phyloP scores from a whole-genome alignment of 2,888 invertebrate genomes.

The Netelia virgata region DNA sequence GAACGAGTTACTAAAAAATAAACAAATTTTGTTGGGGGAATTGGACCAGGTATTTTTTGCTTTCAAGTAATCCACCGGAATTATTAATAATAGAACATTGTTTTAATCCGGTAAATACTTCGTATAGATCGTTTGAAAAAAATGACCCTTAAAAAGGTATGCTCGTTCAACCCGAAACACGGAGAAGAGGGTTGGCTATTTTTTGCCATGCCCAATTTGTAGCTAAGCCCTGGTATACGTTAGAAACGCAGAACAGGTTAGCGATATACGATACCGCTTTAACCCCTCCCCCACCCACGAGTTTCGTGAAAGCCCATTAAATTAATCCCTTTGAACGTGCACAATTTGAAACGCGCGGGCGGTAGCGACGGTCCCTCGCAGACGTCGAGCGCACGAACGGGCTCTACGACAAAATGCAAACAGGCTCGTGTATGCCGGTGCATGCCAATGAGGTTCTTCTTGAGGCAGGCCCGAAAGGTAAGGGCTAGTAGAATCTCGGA shows the following conservation, averaged over 20 bases:
- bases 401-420: conserved; percentile 64
- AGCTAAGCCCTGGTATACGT: background rate
- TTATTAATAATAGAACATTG: too few relatives aligned
- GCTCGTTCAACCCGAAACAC: background rate
- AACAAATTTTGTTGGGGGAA: too few relatives aligned
- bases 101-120: background rate
- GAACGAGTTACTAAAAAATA: too few relatives aligned
- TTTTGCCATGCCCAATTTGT: conserved; percentile 1
- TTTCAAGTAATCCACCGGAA: too few relatives aligned
- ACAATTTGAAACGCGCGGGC: conserved; percentile 29
- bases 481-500: conserved; percentile 61
- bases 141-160: background rate
- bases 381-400: conserved; percentile 18
- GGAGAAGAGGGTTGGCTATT: background rate
- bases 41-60: too few relatives aligned
- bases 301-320: conserved; percentile 42
- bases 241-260: background rate
- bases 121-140: background rate
- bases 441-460: conserved; percentile 79
- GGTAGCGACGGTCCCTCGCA: background rate
- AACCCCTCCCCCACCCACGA: background rate
- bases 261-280: conserved; percentile 25
- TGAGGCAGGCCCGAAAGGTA: conserved; percentile 60
- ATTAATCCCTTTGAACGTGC: conserved; percentile 61
- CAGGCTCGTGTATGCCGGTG: conserved; percentile 76